phyloP scores from a whole-genome alignment of 2,888 invertebrate genomes.

The Sphinx pinastri region DNA sequence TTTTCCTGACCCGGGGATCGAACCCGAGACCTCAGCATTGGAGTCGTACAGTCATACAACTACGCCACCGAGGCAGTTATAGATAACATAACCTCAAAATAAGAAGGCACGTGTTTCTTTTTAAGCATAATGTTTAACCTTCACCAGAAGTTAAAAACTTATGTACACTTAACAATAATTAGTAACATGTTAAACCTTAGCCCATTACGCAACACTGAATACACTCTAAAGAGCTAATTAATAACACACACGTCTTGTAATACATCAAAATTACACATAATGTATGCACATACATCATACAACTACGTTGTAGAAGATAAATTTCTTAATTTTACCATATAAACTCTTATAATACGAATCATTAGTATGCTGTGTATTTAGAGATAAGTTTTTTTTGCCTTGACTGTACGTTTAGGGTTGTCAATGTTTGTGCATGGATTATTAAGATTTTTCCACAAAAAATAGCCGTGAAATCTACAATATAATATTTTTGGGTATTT shows the following conservation, averaged over 20 bases:
- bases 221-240: constrained; percentile 14
- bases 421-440: background rate
- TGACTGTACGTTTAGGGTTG: constrained; percentile 12
- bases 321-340: constrained; percentile 22
- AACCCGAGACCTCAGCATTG: too few species aligned
- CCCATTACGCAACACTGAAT: background rate
- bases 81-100: background rate
- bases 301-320: constrained; percentile 7
- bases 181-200: background rate
- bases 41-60: too few species aligned
- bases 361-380: constrained; percentile 22
- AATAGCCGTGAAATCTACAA: background rate
- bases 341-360: constrained; percentile 12
- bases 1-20: too few species aligned
- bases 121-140: background rate
- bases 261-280: constrained; percentile 16
- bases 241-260: constrained; percentile 8
- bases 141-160: background rate
- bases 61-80: too few species aligned
- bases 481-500: background rate
- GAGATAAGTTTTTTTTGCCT: constrained; percentile 8
- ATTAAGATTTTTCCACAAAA: background rate
- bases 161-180: background rate
- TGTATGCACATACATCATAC: constrained; percentile 24
- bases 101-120: background rate